These are phyloP conservation scores for Deroplatys truncata DNA, from an alignment of 2,888 invertebrate species.

Conservation along the genomic window DNA sequence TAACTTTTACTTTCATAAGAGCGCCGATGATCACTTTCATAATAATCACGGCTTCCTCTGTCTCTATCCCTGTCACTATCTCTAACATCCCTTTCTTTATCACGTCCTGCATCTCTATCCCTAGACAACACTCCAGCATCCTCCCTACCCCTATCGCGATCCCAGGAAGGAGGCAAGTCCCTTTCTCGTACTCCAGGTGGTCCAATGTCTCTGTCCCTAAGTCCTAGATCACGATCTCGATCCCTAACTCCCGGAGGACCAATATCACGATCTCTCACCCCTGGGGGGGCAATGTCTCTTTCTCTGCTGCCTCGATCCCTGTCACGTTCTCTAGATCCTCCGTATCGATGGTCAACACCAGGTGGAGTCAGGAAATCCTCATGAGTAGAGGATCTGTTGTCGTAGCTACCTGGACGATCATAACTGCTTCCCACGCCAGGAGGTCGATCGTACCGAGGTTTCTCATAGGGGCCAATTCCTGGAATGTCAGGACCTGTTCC, in stretches of 20 bases:
- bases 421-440: background rate
- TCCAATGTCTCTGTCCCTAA: background rate
- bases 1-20: constrained; percentile 14
- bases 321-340: background rate
- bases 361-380: constrained; percentile 23
- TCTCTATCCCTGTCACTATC: constrained; percentile 40
- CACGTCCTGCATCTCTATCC: constrained; percentile 29
- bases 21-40: constrained; percentile 12
- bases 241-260: constrained; percentile 20
- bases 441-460: constrained; percentile 16
- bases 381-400: background rate
- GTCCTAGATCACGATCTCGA: constrained; percentile 3
- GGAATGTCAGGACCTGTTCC: constrained; percentile 29
- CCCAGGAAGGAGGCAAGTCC: background rate
- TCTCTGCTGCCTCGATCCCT: background rate
- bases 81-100: constrained; percentile 38
- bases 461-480: constrained; percentile 19
- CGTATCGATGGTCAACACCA: constrained; percentile 19
- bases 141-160: constrained; percentile 20
- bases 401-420: background rate
- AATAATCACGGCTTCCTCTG: constrained; percentile 28
- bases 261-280: constrained; percentile 7
- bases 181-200: background rate
- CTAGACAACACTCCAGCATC: background rate
- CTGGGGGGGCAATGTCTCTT: constrained; percentile 12